A percentile compares a stretch with the other conserved stretches of the same genome.
Conservation (phyloP, 2,888 invertebrate species). For the Eulithis prunata region DNA sequence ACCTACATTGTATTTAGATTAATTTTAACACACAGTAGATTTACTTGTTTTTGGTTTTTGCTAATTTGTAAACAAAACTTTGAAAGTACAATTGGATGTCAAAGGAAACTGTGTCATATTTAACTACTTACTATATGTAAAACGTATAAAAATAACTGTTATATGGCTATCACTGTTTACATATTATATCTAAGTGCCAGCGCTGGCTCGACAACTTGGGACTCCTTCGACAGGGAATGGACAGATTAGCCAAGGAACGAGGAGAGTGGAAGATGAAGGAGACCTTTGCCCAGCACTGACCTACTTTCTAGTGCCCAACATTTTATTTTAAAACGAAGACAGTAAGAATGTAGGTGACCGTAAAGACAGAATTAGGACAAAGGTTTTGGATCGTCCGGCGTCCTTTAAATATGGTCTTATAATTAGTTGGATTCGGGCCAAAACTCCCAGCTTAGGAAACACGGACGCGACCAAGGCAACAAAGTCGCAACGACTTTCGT, state of each 20-base stretch:
- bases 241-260: too few relatives aligned
- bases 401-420: constrained; percentile 62
- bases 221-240: too few relatives aligned
- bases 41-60: neutral
- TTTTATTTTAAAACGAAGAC: constrained; percentile 49
- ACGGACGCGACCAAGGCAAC: constrained; percentile 1
- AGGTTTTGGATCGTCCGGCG: constrained; percentile 47
- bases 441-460: constrained; percentile 32
- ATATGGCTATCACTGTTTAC: neutral
- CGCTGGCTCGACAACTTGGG: too few relatives aligned
- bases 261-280: too few relatives aligned
- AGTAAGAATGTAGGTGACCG: constrained; percentile 46
- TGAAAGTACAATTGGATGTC: constrained; percentile 27
- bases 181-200: neutral
- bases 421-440: constrained; percentile 60
- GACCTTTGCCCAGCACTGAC: too few relatives aligned
- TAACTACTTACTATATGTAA: neutral
- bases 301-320: constrained; percentile 27
- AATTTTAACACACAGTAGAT: too few relatives aligned
- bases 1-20: too few relatives aligned
- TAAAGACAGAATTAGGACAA: constrained; percentile 47
- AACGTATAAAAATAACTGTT: constrained; percentile 6
- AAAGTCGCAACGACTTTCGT: too few relatives aligned
- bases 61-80: constrained; percentile 48
- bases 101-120: constrained; percentile 25